phyloP scores from a whole-genome alignment of 2,797 vertebrate genomes.

The Spinus pinus region DNA sequence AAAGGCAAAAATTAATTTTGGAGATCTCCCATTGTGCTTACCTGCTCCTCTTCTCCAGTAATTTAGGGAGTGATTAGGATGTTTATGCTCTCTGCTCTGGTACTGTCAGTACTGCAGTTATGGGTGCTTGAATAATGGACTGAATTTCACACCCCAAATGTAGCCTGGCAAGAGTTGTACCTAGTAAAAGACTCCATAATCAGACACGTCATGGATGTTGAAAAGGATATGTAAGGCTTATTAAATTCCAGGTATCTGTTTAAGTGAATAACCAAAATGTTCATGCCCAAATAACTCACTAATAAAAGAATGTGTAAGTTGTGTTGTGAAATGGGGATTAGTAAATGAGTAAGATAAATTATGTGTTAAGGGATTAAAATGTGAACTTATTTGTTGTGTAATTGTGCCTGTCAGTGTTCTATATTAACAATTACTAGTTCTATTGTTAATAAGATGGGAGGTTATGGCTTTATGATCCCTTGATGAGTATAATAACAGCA shows the following conservation, averaged over 20 bases:
- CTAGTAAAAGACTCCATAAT: neutral
- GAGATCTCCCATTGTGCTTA: neutral
- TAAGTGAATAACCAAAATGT: neutral
- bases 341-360: neutral
- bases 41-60: neutral
- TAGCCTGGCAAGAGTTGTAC: neutral
- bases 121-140: neutral
- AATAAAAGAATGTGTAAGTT: neutral
- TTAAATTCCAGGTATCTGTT: neutral
- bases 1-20: neutral
- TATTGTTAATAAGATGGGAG: conserved; percentile 4
- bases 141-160: neutral
- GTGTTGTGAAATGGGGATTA: conserved; percentile 14
- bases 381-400: conserved; percentile 3
- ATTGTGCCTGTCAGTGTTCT: neutral
- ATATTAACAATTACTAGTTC: neutral
- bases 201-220: neutral
- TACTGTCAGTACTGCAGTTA: neutral
- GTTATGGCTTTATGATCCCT: neutral
- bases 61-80: neutral
- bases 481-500: neutral
- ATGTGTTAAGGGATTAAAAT: conserved; percentile 25
- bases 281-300: neutral
- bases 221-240: neutral
- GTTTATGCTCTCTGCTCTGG: neutral